phyloP scores from a whole-genome alignment of 2,888 invertebrate genomes.

The Craniophora ligustri region DNA sequence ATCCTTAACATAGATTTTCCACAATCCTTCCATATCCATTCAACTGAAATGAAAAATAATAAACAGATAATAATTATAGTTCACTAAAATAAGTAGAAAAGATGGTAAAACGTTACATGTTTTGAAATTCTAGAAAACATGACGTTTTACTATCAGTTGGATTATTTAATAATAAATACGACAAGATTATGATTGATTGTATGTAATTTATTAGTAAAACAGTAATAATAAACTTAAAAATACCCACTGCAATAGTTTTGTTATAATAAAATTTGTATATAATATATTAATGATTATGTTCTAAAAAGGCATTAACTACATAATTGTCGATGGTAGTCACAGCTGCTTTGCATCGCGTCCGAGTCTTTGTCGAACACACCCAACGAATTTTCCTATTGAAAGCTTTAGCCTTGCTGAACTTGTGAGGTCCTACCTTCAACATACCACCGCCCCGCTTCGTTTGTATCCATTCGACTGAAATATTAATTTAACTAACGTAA shows the following conservation, averaged over 20 bases:
- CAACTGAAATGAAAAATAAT: constrained; percentile 20
- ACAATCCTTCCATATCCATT: constrained; percentile 7
- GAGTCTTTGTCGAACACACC: constrained; percentile 11
- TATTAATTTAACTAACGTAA: neutral
- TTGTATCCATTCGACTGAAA: constrained; percentile 10
- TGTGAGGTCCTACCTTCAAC: constrained; percentile 12
- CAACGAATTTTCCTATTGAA: constrained; percentile 9
- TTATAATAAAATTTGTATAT: neutral
- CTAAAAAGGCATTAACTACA: constrained; percentile 9
- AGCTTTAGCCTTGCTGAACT: constrained; percentile 12
- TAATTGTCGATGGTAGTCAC: constrained; percentile 7
- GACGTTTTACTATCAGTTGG: too few species aligned
- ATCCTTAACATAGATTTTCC: constrained; percentile 21
- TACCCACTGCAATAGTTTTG: neutral
- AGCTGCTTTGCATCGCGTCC: constrained; percentile 25
- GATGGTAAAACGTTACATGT: too few species aligned
- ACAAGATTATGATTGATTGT: neutral
- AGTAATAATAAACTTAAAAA: neutral
- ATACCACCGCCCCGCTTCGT: constrained; percentile 8
- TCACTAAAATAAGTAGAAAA: too few species aligned
- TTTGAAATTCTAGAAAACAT: too few species aligned
- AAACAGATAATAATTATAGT: neutral
- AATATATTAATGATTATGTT: constrained; percentile 22
- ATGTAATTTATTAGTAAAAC: neutral
- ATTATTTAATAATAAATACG: neutral